These are phyloP conservation scores for Ophion slaviceki DNA, from an alignment of 2,888 invertebrate species.

Conservation along the genomic window DNA sequence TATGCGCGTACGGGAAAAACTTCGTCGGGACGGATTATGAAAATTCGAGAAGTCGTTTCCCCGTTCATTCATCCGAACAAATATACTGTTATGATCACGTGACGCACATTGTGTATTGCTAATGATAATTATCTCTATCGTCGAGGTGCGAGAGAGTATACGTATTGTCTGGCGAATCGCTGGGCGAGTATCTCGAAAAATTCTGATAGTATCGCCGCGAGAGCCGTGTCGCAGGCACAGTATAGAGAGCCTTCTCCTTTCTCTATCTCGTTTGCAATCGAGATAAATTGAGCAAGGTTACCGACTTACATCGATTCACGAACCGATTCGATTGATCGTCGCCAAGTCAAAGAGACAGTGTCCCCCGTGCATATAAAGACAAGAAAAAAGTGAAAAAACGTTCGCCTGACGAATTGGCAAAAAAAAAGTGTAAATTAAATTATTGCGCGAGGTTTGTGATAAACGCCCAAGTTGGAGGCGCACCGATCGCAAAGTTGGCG, in stretches of 20 bases:
- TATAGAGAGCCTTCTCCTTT: constrained; percentile 8
- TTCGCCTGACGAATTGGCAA: neutral
- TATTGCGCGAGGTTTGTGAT: neutral
- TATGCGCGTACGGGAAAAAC: neutral
- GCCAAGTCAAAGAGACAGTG: neutral
- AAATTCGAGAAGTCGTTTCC: constrained; percentile 6
- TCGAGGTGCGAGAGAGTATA: constrained; percentile 39
- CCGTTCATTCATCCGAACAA: constrained; percentile 39
- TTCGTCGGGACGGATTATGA: neutral
- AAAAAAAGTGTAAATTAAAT: neutral
- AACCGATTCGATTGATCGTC: constrained; percentile 6
- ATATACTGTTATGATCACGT: constrained; percentile 61
- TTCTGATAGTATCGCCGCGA: constrained; percentile 54
- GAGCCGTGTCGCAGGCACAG: constrained; percentile 19
- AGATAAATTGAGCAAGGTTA: constrained; percentile 48
- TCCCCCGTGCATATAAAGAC: neutral
- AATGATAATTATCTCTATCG: constrained; percentile 50
- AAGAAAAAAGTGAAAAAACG: constrained; percentile 3
- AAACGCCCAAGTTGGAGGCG: neutral
- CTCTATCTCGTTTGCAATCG: constrained; percentile 47
- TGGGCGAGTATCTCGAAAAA: constrained; percentile 38
- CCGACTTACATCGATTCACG: constrained; percentile 34
- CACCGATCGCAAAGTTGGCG: neutral
- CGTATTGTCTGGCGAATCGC: constrained; percentile 32
- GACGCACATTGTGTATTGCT: constrained; percentile 41